A percentile compares a stretch with the other conserved stretches of the same genome.
Evolutionary conservation across 1,140 invertebrate species (phyloP).

Genomic region (Cryptotermes secundus): DNA sequence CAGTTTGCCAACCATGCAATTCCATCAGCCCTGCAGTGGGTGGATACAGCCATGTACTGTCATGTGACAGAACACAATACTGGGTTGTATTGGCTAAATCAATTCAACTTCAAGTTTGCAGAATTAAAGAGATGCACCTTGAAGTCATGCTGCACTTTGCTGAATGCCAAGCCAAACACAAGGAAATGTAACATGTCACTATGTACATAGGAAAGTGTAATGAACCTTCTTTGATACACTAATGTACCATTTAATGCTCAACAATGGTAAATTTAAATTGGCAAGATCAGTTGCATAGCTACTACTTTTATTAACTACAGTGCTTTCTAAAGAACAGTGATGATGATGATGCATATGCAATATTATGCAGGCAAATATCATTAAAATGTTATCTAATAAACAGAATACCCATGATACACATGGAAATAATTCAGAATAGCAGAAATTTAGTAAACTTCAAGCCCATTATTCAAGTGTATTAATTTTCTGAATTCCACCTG

Average conservation of each 20-base stretch:
- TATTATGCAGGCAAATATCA: background rate
- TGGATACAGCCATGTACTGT: background rate
- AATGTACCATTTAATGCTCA: background rate
- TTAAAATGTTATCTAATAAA: background rate
- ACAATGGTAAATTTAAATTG: background rate
- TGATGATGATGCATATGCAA: slow-evolving; percentile 10
- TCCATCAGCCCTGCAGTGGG: background rate
- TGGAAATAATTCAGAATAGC: background rate
- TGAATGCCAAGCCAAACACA: slow-evolving; percentile 13
- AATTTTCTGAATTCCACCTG: background rate
- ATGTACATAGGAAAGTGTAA: slow-evolving; percentile 19
- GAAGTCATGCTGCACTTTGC: slow-evolving; percentile 3
- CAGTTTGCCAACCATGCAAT: background rate
- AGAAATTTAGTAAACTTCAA: slow-evolving; percentile 15
- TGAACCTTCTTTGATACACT: background rate
- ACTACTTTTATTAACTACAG: slow-evolving; percentile 8
- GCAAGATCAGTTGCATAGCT: slow-evolving; percentile 17
- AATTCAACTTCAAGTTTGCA: background rate
- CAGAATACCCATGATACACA: background rate
- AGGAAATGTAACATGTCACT: background rate
- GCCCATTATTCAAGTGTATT: slow-evolving; percentile 2
- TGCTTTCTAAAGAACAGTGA: slow-evolving; percentile 3
- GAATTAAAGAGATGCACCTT: background rate
- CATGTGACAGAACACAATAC: background rate
- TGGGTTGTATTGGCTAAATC: background rate